Evolutionary conservation across 2,888 invertebrate genomes (phyloP).

Genomic region (Epirrhoe tristata): DNA sequence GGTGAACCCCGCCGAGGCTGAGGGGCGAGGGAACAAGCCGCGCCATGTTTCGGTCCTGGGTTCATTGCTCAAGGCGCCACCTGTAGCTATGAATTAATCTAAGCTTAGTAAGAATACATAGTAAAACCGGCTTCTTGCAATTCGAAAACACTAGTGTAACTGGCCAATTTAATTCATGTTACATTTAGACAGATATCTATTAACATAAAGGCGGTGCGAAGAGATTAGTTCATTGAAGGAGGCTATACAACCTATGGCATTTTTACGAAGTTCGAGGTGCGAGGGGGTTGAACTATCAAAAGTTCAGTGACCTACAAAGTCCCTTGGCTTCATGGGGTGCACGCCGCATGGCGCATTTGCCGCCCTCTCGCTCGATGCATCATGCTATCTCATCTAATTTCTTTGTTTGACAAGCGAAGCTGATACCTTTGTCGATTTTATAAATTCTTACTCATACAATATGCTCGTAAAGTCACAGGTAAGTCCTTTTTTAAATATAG

Average conservation of each 20-base stretch:
- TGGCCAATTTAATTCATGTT: not conserved
- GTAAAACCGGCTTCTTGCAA: not conserved
- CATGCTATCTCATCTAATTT: conserved; percentile 60
- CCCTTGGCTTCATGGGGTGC: conserved; percentile 79
- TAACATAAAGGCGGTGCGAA: not conserved
- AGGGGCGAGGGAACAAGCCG: conserved; percentile 44
- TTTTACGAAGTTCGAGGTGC: conserved; percentile 51
- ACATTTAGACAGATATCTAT: too few relatives aligned
- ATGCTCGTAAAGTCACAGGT: not conserved
- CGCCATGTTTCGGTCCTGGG: conserved; percentile 63
- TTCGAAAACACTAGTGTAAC: not conserved
- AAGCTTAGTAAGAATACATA: not conserved
- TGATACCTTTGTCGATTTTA: conserved; percentile 15
- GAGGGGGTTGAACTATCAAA: conserved; percentile 64
- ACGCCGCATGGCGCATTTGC: conserved; percentile 60
- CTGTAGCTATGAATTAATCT: conserved; percentile 50
- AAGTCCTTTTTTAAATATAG: not conserved
- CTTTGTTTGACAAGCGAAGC: conserved; percentile 55
- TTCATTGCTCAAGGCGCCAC: conserved; percentile 69
- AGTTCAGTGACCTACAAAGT: conserved; percentile 79
- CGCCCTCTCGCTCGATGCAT: conserved; percentile 64
- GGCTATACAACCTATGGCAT: conserved; percentile 46
- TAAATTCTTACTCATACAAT: conserved; percentile 2
- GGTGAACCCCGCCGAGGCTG: conserved; percentile 50
- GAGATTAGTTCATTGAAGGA: conserved; percentile 33